Conservation (phyloP, 2,113 vertebrate genomes). For the Rhinolophus ferrumequinum region DNA sequence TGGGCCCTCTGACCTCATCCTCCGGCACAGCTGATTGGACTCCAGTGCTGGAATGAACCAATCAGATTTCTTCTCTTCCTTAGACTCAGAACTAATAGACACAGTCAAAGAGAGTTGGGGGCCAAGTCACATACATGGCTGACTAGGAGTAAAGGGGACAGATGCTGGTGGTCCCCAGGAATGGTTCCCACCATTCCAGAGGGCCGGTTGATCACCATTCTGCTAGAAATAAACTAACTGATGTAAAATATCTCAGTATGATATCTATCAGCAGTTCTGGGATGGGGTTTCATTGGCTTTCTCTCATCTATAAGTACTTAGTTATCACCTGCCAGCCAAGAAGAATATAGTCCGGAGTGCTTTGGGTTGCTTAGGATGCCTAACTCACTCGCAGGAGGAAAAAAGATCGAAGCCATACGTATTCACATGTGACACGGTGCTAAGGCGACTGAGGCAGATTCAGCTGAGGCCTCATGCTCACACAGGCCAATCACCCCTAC, state of each 20-base stretch:
- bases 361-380: constrained; percentile 18
- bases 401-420: neutral
- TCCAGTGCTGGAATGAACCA: neutral
- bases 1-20: neutral
- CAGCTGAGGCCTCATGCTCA: neutral
- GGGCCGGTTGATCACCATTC: neutral
- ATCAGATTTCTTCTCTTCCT: neutral
- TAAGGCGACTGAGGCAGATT: neutral
- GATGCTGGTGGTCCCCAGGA: neutral
- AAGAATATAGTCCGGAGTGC: constrained; percentile 21
- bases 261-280: constrained; percentile 18
- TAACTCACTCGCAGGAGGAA: neutral
- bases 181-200: neutral
- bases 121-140: neutral
- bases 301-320: constrained; percentile 50
- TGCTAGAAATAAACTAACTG: constrained; percentile 49
- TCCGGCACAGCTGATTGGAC: neutral
- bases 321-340: constrained; percentile 56
- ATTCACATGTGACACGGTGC: neutral
- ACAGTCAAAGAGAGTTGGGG: neutral
- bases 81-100: neutral
- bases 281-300: constrained; percentile 4
- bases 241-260: constrained; percentile 3
- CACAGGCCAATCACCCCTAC: neutral
- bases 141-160: neutral